A percentile compares a stretch with the other conserved stretches of the same genome.
Conservation (phyloP, 2,888 invertebrate genomes). For the Pseudococcus viburni region DNA sequence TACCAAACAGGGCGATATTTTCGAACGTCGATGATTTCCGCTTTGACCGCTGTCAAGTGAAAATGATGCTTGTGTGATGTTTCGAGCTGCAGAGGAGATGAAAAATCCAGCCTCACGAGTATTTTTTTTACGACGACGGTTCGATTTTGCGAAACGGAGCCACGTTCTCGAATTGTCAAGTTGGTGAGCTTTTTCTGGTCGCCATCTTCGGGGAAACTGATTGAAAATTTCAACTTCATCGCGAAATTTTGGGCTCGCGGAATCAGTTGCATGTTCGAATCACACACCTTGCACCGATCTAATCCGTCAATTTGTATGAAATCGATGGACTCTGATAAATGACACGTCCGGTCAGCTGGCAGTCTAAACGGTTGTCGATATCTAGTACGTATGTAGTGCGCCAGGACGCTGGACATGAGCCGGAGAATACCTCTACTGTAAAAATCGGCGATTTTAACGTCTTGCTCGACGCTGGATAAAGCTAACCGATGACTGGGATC, state of each 20-base stretch:
- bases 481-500: background rate
- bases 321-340: background rate
- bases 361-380: background rate
- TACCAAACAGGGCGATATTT: background rate
- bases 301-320: constrained; percentile 13
- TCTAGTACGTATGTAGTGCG: background rate
- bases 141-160: background rate
- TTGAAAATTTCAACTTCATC: background rate
- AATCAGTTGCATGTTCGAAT: background rate
- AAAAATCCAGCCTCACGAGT: background rate
- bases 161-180: background rate
- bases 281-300: background rate
- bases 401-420: background rate
- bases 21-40: background rate
- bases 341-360: background rate
- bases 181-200: background rate
- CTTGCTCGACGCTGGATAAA: background rate
- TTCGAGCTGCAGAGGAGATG: background rate
- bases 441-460: constrained; percentile 9
- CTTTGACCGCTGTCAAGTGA: background rate
- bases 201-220: background rate
- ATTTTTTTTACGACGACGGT: background rate
- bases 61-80: background rate
- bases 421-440: background rate
- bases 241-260: background rate